A percentile compares a stretch with the other conserved stretches of the same genome.
Evolutionary conservation across 1,140 invertebrate species (phyloP).

Genomic region (Druon quercuslanigerum): DNA sequence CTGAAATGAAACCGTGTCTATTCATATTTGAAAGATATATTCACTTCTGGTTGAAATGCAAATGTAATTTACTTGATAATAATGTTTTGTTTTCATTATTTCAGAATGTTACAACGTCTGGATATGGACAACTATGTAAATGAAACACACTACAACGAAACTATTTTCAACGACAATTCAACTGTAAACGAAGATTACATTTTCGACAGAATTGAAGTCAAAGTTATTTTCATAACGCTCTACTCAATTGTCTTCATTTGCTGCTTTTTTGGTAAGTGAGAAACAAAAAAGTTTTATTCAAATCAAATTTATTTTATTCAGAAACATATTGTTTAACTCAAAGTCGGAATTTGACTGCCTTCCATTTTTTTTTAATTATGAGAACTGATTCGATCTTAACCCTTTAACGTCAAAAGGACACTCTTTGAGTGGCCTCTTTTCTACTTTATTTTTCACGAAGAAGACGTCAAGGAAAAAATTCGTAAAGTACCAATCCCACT

Average conservation of each 20-base stretch:
- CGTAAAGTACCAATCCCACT: too few relatives aligned
- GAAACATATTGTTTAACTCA: too few relatives aligned
- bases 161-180: slow-evolving; percentile 42
- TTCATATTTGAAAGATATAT: background rate
- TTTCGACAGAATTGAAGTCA: slow-evolving; percentile 80
- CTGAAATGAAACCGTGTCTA: too few relatives aligned
- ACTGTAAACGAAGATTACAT: slow-evolving; percentile 77
- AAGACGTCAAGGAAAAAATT: too few relatives aligned
- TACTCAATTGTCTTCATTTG: slow-evolving; percentile 82
- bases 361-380: too few relatives aligned
- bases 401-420: too few relatives aligned
- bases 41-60: background rate
- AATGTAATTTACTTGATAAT: background rate
- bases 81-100: slow-evolving; percentile 32
- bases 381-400: too few relatives aligned
- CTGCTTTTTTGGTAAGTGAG: slow-evolving; percentile 82
- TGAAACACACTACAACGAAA: slow-evolving; percentile 42
- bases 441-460: too few relatives aligned
- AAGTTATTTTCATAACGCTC: slow-evolving; percentile 80
- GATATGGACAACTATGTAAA: slow-evolving; percentile 41
- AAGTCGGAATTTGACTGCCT: too few relatives aligned
- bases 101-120: slow-evolving; percentile 42
- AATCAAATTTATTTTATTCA: too few relatives aligned
- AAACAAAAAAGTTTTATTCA: background rate
- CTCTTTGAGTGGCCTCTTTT: too few relatives aligned